Evolutionary conservation across 2,113 vertebrate genomes (phyloP), one percentile per base, ranked within the genome.

Genomic region (Lota lota): DNA sequence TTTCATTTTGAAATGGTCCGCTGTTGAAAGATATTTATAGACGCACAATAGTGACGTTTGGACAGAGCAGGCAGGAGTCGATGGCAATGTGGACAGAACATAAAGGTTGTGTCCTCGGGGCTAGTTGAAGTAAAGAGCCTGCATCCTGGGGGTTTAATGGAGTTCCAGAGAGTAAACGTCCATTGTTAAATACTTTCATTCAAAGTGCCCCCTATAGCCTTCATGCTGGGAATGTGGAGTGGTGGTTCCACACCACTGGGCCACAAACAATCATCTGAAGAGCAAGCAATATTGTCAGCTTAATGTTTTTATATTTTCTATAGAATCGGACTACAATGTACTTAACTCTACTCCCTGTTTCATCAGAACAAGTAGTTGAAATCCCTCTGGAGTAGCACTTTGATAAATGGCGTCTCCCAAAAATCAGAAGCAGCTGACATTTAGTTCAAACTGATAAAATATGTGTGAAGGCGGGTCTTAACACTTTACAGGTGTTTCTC

Each of bases 1-100:
- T 80, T 47, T 77, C 72, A 74, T 82, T 76, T 81, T 70, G 22
- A 83, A 72, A 24, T 56, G 51, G 74, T 77, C 75, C 58, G 36
- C 5, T 36, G 40, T 47, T 14, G 40, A 14, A 2, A 11, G 40
- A 47, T 76, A 79, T 86, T 79, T 77, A 72, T 75, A 81, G 79
- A 79, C 66, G 1, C 40, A 47, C 40, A 47, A 47, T 47, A 0
- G 40, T 14, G 2, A 47, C 10, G 40, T 61, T 17, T 70, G 63
- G 59, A 28, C 24, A 47, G 67, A 77, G 68, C 22, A 62, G 75
- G 54, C 20, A 61, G 24, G 17, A 58, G n/a, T 24, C 68, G 69
- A 69, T 68, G 78, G 78, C 79, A 84, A 76, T 40, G 67, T 24
- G 56, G 28, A 68, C 28, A 33, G 24, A 1, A 51, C 5, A 70